A percentile compares a stretch with the other conserved stretches of the same genome.
These are phyloP conservation scores for Crax fasciolata DNA, from an alignment of 2,797 vertebrate genomes.

Conservation along the genomic window DNA sequence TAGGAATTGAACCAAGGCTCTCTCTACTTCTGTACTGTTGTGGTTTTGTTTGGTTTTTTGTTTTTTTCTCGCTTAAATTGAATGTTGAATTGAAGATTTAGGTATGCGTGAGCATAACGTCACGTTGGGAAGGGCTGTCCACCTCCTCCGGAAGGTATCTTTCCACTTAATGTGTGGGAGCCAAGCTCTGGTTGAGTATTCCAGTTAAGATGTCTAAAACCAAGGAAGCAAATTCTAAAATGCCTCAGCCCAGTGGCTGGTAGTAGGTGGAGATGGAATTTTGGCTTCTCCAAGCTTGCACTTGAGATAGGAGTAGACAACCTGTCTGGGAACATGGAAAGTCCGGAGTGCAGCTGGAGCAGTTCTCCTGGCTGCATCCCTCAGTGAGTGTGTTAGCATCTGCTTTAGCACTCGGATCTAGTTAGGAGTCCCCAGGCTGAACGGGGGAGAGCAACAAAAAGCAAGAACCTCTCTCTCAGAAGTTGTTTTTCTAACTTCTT, in stretches of 20 bases:
- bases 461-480: background rate
- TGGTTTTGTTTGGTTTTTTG: background rate
- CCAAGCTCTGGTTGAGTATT: background rate
- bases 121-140: rapidly evolving
- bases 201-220: background rate
- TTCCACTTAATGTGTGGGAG: background rate
- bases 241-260: background rate
- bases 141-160: background rate
- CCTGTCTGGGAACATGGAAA: rapidly evolving
- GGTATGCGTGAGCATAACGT: background rate
- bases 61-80: background rate
- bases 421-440: background rate
- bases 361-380: rapidly evolving
- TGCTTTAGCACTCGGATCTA: rapidly evolving
- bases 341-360: rapidly evolving
- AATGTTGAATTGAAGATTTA: background rate
- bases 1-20: background rate
- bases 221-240: background rate
- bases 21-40: rapidly evolving
- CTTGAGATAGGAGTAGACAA: background rate
- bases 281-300: background rate
- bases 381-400: rapidly evolving
- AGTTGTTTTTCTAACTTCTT: background rate
- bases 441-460: background rate
- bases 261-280: rapidly evolving